Evolutionary conservation across 2,797 vertebrate genomes (phyloP), one percentile per base, ranked within the genome.

Genomic region (Acanthornis magna): DNA sequence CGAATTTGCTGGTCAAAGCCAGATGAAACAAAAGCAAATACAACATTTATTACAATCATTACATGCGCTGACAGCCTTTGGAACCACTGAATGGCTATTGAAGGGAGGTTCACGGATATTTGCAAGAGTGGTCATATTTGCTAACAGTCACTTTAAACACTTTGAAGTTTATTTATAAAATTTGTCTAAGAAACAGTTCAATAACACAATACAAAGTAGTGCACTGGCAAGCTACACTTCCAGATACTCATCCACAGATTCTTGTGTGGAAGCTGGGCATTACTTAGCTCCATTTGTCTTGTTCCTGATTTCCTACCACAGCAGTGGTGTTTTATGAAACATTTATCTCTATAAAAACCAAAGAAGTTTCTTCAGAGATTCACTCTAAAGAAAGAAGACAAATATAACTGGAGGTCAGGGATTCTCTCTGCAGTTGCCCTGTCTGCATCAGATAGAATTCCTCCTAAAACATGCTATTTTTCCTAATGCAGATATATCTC

Each of bases 11-110:
- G 89, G 88, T 60, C 91, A 90, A 80, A 97, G 91, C 70, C 95
- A 96, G 94, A 91, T 96, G 95, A 97, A 97, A 97, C 85, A 94
- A 96, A 97, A 95, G 95, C 91, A 97, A 97, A 97, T 87, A 91
- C 22, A 48, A 89, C 92, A 96, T 97, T 97, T 96, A 96, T 97
- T 97, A 96, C 78, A 91, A 93, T 88, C 54, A 70, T 95, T 97
- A 96, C 92, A 96, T 70, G 78, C 91, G 96, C 94, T 93, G 96
- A 96, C 94, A 96, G 94, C 93, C 93, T 96, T 89, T 94, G 92
- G 91, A 98, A 94, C 65, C 95, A 85, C 91, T 93, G 95, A 96
- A 97, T 48, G 71, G 92, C 83, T 91, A 36, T 47, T 92, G 62
- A 60, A 70, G 63, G 72, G 77, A 78, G 63, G 89, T 93, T 97